Evolutionary conservation across 1,140 invertebrate genomes (phyloP), one percentile per base, ranked within the genome.

Genomic region (Drosophila sechellia): DNA sequence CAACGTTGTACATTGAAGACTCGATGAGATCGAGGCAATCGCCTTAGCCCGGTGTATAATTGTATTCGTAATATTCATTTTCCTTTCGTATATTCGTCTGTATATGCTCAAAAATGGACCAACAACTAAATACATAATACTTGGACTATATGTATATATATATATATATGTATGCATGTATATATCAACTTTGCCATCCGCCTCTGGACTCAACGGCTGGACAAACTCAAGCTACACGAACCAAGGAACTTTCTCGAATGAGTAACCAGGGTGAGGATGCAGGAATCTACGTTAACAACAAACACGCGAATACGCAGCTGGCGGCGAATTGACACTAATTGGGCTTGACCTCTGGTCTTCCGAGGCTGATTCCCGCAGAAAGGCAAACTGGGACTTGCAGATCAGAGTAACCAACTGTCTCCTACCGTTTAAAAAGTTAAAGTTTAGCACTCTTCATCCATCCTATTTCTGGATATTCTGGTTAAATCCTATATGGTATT

Each of bases 111-210:
- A 87, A 81, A 87, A 86, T 86, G 83, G 83, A 87, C 83, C 83
- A 87, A 89, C 84, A 87, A 89, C 83, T 79, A 86, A 86, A 86
- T 89, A 87, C 83, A 89, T 87, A 89, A 89, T 87, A 89, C 76
- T 87, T 81, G 74, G 55, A 87, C 83, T 87, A 71, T 77, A 77
- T 77, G 52, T 57, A 70, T 63, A 46, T 75, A 74, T 81, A 45
- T 73, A 40, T 74, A 22, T 69, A 39, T 64, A 55, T 60, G 17
- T 22, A 22, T 66, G 31, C 57, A 55, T 60, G 17, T 69, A 46
- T 66, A 60, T 79, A 79, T 60, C 31, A 78, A 39, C 37, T 72
- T 65, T 40, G 22, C 37, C 64, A 59, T 54, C 34, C 58, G 46
- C 76, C 57, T 69, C 61, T 81, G 66, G 85, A 81, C 77, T 78